Conservation (phyloP, 2,113 vertebrate genomes). For the Antechinus stuartii region DNA sequence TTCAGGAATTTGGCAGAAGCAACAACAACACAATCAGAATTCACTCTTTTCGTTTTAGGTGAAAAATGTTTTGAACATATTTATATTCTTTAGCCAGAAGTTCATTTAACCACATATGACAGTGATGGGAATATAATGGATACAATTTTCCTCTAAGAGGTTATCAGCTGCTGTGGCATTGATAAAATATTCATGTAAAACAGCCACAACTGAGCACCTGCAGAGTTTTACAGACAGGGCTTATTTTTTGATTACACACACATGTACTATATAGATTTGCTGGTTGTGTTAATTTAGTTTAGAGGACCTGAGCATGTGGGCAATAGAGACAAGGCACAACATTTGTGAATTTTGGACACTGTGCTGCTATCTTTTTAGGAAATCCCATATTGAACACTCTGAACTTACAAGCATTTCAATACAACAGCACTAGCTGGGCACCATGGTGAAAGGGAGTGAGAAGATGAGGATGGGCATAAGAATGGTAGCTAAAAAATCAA, state of each 20-base stretch:
- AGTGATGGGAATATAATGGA: constrained; percentile 56
- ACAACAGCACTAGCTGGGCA: background rate
- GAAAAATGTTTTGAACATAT: constrained; percentile 67
- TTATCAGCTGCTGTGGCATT: constrained; percentile 56
- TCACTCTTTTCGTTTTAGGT: constrained; percentile 40
- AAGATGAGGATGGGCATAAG: too few relatives aligned
- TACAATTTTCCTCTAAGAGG: constrained; percentile 55
- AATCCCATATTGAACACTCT: background rate
- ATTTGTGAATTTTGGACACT: background rate
- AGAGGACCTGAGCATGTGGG: background rate
- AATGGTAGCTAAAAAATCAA: background rate
- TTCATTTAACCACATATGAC: constrained; percentile 11
- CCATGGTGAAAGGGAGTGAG: too few relatives aligned
- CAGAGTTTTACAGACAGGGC: constrained; percentile 31
- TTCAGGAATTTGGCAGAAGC: constrained; percentile 38
- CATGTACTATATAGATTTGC: background rate
- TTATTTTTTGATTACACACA: constrained; percentile 63
- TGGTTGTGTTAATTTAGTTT: constrained; percentile 3
- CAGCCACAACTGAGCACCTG: constrained; percentile 63
- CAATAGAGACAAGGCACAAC: background rate
- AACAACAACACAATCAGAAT: constrained; percentile 50
- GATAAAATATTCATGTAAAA: constrained; percentile 75
- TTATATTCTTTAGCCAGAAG: constrained; percentile 64
- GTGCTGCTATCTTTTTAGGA: background rate
- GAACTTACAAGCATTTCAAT: background rate